A percentile compares a stretch with the other conserved stretches of the same genome.
Evolutionary conservation across 1,140 invertebrate species (phyloP).

Genomic region (Protaetia brevitarsis): DNA sequence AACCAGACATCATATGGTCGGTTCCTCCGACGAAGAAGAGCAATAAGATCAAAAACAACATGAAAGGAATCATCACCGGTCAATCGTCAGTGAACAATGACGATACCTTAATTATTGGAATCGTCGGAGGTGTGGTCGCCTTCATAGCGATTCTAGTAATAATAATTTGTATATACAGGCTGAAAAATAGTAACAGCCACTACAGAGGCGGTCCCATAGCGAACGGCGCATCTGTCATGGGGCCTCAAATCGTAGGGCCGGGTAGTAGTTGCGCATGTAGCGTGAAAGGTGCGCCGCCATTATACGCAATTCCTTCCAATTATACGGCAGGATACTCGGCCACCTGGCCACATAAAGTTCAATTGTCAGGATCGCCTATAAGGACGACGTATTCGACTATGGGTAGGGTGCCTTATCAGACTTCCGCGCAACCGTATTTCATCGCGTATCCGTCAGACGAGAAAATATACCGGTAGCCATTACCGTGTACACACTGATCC

Average conservation of each 20-base stretch:
- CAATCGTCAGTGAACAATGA: slow-evolving; percentile 70
- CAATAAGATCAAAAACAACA: slow-evolving; percentile 48
- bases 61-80: slow-evolving; percentile 58
- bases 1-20: slow-evolving; percentile 86
- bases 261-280: slow-evolving; percentile 52
- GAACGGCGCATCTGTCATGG: slow-evolving; percentile 53
- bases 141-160: slow-evolving; percentile 86
- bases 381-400: slow-evolving; percentile 50
- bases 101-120: slow-evolving; percentile 87
- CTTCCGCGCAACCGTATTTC: slow-evolving; percentile 42
- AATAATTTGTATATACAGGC: slow-evolving; percentile 79
- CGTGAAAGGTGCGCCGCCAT: slow-evolving; percentile 53
- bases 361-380: slow-evolving; percentile 50
- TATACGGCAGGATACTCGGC: slow-evolving; percentile 54
- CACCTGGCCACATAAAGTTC: slow-evolving; percentile 61
- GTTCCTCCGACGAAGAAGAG: slow-evolving; percentile 59
- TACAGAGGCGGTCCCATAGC: slow-evolving; percentile 57
- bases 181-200: slow-evolving; percentile 65
- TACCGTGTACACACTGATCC: neutral
- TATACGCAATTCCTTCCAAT: slow-evolving; percentile 54
- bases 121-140: slow-evolving; percentile 85
- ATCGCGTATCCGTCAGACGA: slow-evolving; percentile 44
- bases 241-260: slow-evolving; percentile 48
- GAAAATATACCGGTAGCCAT: slow-evolving; percentile 46
- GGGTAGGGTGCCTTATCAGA: slow-evolving; percentile 47